Evolutionary conservation across 2,888 invertebrate genomes (phyloP).

Genomic region (Osmoderma eremita): DNA sequence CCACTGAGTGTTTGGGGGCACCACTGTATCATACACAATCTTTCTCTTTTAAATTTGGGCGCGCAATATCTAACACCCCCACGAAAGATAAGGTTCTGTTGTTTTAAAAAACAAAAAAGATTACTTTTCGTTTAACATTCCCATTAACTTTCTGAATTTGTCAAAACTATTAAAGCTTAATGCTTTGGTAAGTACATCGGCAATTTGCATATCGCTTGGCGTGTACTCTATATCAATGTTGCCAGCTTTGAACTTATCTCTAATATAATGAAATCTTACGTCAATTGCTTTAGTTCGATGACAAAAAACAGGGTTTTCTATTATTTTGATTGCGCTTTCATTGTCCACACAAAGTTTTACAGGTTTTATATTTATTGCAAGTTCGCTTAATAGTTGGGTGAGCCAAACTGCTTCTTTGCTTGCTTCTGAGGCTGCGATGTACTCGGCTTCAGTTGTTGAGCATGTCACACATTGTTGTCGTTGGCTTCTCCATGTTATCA

Average conservation of each 20-base stretch:
- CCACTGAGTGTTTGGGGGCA: too few relatives aligned
- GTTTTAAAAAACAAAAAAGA: background rate
- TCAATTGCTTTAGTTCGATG: constrained; percentile 50
- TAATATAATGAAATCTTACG: constrained; percentile 47
- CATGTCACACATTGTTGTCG: constrained; percentile 47
- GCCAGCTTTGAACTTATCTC: constrained; percentile 42
- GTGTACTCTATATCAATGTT: constrained; percentile 2
- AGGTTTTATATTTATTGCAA: constrained; percentile 41
- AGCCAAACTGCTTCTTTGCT: constrained; percentile 51
- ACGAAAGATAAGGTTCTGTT: too few relatives aligned
- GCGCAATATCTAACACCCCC: too few relatives aligned
- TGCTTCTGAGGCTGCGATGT: constrained; percentile 50
- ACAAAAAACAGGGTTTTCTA: constrained; percentile 50
- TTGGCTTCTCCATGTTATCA: constrained; percentile 48
- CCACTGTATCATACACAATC: too few relatives aligned
- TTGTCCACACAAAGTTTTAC: constrained; percentile 48
- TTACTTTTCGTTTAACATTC: background rate
- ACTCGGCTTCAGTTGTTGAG: constrained; percentile 52
- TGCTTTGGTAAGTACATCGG: constrained; percentile 16
- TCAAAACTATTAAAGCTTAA: background rate
- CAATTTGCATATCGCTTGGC: constrained; percentile 11
- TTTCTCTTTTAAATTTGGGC: too few relatives aligned
- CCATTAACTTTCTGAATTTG: constrained; percentile 4
- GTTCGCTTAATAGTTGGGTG: constrained; percentile 46
- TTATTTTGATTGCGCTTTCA: constrained; percentile 48